phyloP scores from a whole-genome alignment of 2,113 vertebrate species.

The Clarias macrocephalus region DNA sequence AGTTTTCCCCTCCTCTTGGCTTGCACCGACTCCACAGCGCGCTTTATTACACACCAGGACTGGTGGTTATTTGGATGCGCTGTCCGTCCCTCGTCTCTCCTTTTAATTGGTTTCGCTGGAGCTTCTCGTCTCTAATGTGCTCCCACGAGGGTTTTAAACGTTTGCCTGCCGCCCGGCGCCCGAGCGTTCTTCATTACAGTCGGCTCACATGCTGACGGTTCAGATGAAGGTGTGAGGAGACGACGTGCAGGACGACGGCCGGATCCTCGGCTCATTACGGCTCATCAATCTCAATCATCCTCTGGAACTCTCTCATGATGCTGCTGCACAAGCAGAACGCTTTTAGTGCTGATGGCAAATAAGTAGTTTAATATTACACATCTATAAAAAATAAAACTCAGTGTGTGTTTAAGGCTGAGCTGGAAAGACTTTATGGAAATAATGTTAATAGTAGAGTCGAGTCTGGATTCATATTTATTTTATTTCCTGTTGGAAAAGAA shows the following conservation, averaged over 20 bases:
- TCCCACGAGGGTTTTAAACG: slow-evolving; percentile 32
- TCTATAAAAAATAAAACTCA: neutral
- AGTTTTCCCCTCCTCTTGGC: neutral
- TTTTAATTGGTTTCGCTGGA: slow-evolving; percentile 58
- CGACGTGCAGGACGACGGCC: neutral
- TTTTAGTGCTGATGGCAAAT: neutral
- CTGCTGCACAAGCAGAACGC: neutral
- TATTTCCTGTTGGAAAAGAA: neutral
- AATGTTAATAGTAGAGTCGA: neutral
- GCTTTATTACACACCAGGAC: slow-evolving; percentile 48
- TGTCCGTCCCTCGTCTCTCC: slow-evolving; percentile 23
- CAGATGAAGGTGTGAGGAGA: neutral
- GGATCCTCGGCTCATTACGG: slow-evolving; percentile 9
- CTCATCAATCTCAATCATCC: neutral
- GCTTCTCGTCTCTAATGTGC: slow-evolving; percentile 32
- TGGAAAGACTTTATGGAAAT: neutral
- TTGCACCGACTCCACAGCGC: slow-evolving; percentile 43
- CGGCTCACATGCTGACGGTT: slow-evolving; percentile 6
- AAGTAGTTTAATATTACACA: neutral
- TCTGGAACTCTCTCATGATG: neutral
- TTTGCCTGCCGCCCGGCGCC: neutral
- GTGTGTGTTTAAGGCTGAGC: neutral
- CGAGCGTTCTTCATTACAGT: neutral
- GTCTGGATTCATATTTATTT: neutral
- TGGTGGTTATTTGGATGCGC: slow-evolving; percentile 38